Evolutionary conservation across 2,888 invertebrate genomes (phyloP).

Genomic region (Strigamia maritima): DNA sequence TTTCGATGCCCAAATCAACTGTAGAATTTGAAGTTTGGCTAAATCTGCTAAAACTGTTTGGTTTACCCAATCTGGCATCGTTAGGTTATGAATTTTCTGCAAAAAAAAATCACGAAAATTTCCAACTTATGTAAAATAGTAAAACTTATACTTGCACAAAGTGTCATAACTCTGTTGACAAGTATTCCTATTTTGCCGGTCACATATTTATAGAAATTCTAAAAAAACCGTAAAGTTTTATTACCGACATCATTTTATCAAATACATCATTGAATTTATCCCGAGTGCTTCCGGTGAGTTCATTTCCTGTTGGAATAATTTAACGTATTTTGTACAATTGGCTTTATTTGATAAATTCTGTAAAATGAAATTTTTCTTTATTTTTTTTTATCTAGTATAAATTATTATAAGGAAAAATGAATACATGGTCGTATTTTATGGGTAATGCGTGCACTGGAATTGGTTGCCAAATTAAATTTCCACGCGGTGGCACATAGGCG

Average conservation of each 20-base stretch:
- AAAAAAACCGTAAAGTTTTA: background rate
- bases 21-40: background rate
- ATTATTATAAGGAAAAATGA: background rate
- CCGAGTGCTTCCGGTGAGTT: background rate
- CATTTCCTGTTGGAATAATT: background rate
- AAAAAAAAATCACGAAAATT: too few relatives aligned
- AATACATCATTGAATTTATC: background rate
- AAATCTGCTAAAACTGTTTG: background rate
- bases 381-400: too few relatives aligned
- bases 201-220: background rate
- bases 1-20: too few relatives aligned
- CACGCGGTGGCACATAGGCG: slow-evolving; percentile 53
- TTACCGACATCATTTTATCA: background rate
- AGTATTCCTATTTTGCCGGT: too few relatives aligned
- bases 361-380: too few relatives aligned
- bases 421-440: slow-evolving; percentile 61
- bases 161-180: too few relatives aligned
- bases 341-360: background rate
- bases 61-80: background rate
- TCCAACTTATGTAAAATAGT: too few relatives aligned
- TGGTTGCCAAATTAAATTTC: slow-evolving; percentile 60
- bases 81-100: background rate
- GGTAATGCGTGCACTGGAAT: slow-evolving; percentile 79
- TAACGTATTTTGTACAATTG: background rate
- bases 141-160: too few relatives aligned